phyloP scores from a whole-genome alignment of 2,797 vertebrate genomes.

The Muraenolepis orangiensis region DNA sequence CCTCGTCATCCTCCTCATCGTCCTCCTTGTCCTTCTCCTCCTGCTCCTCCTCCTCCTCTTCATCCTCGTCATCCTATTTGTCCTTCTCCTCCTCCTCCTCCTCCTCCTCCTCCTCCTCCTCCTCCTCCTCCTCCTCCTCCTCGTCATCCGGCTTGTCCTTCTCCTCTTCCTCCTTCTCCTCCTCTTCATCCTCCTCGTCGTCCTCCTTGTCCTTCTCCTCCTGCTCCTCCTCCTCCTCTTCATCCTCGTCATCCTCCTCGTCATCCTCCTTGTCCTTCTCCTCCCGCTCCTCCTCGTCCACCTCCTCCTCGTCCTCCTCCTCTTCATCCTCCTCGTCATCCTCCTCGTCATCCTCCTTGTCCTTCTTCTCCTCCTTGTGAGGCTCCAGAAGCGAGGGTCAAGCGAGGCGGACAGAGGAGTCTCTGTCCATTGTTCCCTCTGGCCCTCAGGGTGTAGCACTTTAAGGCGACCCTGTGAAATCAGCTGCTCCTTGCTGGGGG shows the following conservation, averaged over 20 bases:
- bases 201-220: not conserved
- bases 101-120: not conserved
- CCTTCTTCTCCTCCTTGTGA: conserved; percentile 1
- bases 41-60: no score
- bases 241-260: no score
- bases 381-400: conserved; percentile 22
- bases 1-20: no score
- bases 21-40: no score
- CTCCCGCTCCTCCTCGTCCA: no score
- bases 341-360: not conserved
- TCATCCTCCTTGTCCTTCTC: no score
- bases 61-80: no score
- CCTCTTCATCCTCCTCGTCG: no score
- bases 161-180: no score
- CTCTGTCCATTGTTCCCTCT: conserved; percentile 60
- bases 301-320: not conserved
- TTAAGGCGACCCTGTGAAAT: conserved; percentile 64
- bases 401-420: conserved; percentile 22
- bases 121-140: not conserved
- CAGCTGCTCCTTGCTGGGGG: conserved; percentile 47
- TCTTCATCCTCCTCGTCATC: not conserved
- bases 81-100: no score
- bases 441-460: conserved; percentile 54
- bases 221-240: no score
- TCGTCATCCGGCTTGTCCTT: not conserved